These are phyloP conservation scores for Pygoscelis adeliae DNA, from an alignment of 2,113 vertebrate genomes.

Conservation along the genomic window DNA sequence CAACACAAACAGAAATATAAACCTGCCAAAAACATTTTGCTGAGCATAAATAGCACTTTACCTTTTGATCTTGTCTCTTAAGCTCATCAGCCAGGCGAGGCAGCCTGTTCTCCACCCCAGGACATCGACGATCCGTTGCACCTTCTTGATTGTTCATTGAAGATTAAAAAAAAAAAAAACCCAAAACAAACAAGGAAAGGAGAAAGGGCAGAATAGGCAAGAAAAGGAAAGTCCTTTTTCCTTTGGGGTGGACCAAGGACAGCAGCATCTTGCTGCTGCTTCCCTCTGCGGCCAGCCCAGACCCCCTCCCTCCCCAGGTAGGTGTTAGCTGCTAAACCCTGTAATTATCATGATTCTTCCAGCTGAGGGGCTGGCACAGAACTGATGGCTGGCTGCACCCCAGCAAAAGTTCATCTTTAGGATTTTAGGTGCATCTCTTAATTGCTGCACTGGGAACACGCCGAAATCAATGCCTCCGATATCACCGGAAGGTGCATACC, in stretches of 20 bases:
- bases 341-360: no score
- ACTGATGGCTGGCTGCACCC: background rate
- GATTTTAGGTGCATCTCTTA: background rate
- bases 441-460: background rate
- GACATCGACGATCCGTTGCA: accelerated
- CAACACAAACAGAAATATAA: background rate
- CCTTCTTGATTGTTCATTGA: background rate
- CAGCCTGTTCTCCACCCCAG: background rate
- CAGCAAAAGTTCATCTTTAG: background rate
- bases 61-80: background rate
- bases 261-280: background rate
- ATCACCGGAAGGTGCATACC: no score
- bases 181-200: background rate
- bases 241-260: background rate
- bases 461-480: background rate
- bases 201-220: background rate
- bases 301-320: background rate
- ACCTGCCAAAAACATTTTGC: background rate
- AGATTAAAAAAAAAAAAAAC: no score
- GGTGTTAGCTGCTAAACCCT: background rate
- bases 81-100: background rate
- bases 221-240: background rate
- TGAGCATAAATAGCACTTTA: background rate
- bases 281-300: background rate
- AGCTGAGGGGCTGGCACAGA: background rate